A percentile compares a stretch with the other conserved stretches of the same genome.
Conservation (phyloP, 2,888 invertebrate genomes). For the Diloba caeruleocephala region DNA sequence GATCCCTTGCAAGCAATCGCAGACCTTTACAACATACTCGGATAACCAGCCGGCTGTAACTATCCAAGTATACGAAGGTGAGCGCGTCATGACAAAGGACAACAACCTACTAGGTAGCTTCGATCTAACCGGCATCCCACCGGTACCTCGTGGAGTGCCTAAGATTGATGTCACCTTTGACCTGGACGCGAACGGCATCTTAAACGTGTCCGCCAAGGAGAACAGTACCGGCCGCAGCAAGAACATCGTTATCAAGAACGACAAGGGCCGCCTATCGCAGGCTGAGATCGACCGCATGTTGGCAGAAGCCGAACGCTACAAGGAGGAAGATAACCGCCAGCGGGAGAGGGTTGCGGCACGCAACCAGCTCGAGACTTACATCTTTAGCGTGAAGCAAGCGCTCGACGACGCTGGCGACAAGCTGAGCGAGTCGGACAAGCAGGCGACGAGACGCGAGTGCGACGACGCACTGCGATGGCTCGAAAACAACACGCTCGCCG, state of each 20-base stretch:
- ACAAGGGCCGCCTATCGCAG: constrained; percentile 94
- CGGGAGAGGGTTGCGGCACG: constrained; percentile 91
- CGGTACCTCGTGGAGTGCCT: constrained; percentile 91
- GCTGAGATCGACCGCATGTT: constrained; percentile 95
- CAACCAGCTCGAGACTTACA: constrained; percentile 92
- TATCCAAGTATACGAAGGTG: constrained; percentile 93
- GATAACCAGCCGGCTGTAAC: constrained; percentile 94
- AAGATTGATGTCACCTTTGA: constrained; percentile 93
- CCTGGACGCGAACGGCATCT: constrained; percentile 93
- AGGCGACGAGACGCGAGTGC: constrained; percentile 84
- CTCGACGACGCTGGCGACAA: constrained; percentile 90
- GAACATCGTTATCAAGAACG: constrained; percentile 95
- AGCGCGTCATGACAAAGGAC: constrained; percentile 94
- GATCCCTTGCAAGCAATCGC: constrained; percentile 92
- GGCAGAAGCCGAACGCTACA: constrained; percentile 92
- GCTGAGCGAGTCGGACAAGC: constrained; percentile 91
- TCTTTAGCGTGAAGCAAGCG: constrained; percentile 92
- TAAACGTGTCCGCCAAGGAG: constrained; percentile 95
- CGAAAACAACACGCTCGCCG: constrained; percentile 91
- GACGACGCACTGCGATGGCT: constrained; percentile 92
- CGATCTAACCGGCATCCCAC: constrained; percentile 91
- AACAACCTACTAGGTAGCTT: constrained; percentile 92
- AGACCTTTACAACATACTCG: constrained; percentile 93
- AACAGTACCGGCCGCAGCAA: constrained; percentile 91
- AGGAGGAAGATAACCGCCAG: constrained; percentile 92